Evolutionary conservation across 2,888 invertebrate genomes (phyloP).

Genomic region (Falcaria lacertinaria): DNA sequence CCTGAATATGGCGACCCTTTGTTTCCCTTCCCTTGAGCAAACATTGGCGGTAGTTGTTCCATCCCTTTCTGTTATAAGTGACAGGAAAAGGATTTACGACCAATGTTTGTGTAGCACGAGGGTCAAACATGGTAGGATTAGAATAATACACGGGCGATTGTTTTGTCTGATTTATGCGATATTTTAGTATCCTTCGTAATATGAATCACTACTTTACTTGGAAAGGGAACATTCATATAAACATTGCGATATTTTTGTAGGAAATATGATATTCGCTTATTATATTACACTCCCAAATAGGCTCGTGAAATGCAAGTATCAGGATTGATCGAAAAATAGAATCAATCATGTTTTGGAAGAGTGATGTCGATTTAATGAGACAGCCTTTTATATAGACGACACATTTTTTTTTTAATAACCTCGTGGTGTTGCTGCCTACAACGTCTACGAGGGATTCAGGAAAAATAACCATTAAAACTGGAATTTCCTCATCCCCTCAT

Average conservation of each 20-base stretch:
- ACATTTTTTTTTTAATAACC: too few relatives aligned
- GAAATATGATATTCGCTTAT: too few relatives aligned
- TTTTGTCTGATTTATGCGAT: not conserved
- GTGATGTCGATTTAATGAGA: too few relatives aligned
- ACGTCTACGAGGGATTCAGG: too few relatives aligned
- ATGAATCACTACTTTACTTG: not conserved
- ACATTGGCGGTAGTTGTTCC: slow-evolving; percentile 1
- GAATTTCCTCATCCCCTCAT: too few relatives aligned
- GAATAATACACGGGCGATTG: not conserved
- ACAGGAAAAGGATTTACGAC: not conserved
- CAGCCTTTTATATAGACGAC: too few relatives aligned
- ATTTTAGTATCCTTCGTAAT: not conserved
- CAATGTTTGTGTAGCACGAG: not conserved
- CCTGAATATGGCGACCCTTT: slow-evolving; percentile 22
- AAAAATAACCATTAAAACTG: too few relatives aligned
- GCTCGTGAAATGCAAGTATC: too few relatives aligned
- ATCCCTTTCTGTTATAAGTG: not conserved
- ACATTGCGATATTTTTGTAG: not conserved
- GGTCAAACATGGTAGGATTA: not conserved
- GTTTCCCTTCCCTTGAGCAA: slow-evolving; percentile 10
- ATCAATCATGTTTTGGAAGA: too few relatives aligned
- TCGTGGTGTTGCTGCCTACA: too few relatives aligned
- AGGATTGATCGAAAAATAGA: too few relatives aligned
- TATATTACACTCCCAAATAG: too few relatives aligned
- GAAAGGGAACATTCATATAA: not conserved